These are phyloP conservation scores for Xyliphius kryptos DNA, from an alignment of 2,113 vertebrate species.

Conservation along the genomic window DNA sequence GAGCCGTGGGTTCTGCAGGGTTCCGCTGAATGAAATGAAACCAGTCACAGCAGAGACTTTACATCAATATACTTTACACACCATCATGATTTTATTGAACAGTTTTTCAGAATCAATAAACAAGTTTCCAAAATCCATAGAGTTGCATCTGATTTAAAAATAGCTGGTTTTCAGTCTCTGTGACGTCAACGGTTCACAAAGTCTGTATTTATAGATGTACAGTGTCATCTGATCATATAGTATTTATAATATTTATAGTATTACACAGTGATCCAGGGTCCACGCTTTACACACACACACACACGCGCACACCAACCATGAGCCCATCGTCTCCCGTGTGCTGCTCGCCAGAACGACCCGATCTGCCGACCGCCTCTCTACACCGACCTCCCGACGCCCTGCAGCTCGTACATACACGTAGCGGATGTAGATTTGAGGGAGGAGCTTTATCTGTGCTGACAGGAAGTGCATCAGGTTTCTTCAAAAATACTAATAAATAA, in stretches of 20 bases:
- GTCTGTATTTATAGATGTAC: conserved; percentile 87
- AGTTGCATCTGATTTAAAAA: conserved; percentile 98
- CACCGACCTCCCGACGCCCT: too few species aligned
- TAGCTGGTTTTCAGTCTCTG: conserved; percentile 98
- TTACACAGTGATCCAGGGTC: conserved; percentile 94
- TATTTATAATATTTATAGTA: conserved; percentile 48
- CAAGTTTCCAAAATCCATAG: conserved; percentile 98
- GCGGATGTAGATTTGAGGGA: too few species aligned
- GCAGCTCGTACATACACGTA: too few species aligned
- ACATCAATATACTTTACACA: conserved; percentile 57
- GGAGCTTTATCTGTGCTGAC: too few species aligned
- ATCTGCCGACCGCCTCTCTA: too few species aligned
- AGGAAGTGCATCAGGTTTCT: too few species aligned
- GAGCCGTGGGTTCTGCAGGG: too few species aligned
- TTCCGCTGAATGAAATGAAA: neutral
- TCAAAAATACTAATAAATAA: too few species aligned
- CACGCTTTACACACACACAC: conserved; percentile 54
- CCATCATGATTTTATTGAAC: conserved; percentile 98
- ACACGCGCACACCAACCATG: too few species aligned
- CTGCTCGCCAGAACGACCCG: too few species aligned
- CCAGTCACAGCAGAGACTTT: conserved; percentile 11
- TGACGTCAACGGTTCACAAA: conserved; percentile 95
- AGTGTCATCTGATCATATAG: conserved; percentile 71
- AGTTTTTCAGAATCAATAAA: conserved; percentile 99
- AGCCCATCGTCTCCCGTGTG: too few species aligned